Conservation (phyloP, 2,113 vertebrate genomes). For the Suncus etruscus region DNA sequence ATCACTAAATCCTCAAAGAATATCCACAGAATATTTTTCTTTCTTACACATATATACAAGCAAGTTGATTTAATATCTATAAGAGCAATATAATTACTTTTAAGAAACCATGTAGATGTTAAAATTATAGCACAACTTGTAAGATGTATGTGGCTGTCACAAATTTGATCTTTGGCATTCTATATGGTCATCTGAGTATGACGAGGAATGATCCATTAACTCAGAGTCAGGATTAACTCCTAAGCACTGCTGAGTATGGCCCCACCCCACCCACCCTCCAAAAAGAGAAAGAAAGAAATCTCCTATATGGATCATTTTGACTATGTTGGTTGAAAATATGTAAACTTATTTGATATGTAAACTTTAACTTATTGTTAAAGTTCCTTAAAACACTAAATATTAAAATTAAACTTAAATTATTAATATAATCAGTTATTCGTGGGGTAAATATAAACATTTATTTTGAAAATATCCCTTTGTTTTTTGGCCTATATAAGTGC, state of each 20-base stretch:
- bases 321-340: neutral
- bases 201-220: no score
- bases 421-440: slow-evolving; percentile 21
- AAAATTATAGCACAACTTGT: no score
- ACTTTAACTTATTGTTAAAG: slow-evolving; percentile 29
- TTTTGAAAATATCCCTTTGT: slow-evolving; percentile 21
- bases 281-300: neutral
- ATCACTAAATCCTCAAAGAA: neutral
- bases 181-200: no score
- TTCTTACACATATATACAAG: neutral
- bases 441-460: neutral
- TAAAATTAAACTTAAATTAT: neutral
- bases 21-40: neutral
- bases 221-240: no score
- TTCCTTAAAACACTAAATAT: neutral
- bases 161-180: no score
- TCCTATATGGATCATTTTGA: neutral
- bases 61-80: neutral
- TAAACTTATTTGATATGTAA: slow-evolving; percentile 14
- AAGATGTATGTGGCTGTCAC: no score
- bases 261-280: no score
- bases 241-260: no score
- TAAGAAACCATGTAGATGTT: no score
- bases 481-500: neutral
- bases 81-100: neutral